Conservation (phyloP, 2,797 vertebrate species). For the Sebastes matsubarae region DNA sequence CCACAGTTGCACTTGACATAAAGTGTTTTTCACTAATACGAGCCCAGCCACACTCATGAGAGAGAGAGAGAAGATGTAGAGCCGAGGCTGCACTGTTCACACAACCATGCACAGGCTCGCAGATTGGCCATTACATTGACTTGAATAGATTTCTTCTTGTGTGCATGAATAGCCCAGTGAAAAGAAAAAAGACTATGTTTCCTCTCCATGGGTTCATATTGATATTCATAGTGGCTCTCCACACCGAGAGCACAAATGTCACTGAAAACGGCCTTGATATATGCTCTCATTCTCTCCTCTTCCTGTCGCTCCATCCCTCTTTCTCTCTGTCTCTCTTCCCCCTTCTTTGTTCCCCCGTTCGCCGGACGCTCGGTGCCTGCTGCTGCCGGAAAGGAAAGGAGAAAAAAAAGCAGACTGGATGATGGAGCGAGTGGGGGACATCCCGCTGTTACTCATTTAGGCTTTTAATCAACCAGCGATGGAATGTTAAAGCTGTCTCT, state of each 20-base stretch:
- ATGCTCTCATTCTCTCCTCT: slow-evolving; percentile 79
- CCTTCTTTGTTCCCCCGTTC: slow-evolving; percentile 74
- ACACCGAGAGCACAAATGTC: slow-evolving; percentile 77
- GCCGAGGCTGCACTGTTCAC: slow-evolving; percentile 66
- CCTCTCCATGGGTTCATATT: slow-evolving; percentile 77
- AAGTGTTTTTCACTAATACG: slow-evolving; percentile 74
- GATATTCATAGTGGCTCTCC: slow-evolving; percentile 82
- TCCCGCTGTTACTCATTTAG: slow-evolving; percentile 71
- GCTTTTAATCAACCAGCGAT: slow-evolving; percentile 69
- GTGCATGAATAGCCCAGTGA: slow-evolving; percentile 78
- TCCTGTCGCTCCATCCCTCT: slow-evolving; percentile 77
- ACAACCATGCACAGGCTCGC: slow-evolving; percentile 61
- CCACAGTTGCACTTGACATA: slow-evolving; percentile 78
- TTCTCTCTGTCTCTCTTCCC: slow-evolving; percentile 72
- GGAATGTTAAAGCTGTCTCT: slow-evolving; percentile 63
- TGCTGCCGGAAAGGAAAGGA: slow-evolving; percentile 56
- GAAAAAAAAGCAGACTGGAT: slow-evolving; percentile 43
- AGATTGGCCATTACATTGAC: slow-evolving; percentile 78
- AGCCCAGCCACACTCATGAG: slow-evolving; percentile 52
- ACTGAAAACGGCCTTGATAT: slow-evolving; percentile 77
- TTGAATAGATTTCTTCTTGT: slow-evolving; percentile 78
- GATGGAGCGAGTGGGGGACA: slow-evolving; percentile 67
- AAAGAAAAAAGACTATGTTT: slow-evolving; percentile 63
- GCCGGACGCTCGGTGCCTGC: slow-evolving; percentile 65
- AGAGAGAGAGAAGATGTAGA: slow-evolving; percentile 55